phyloP scores from a whole-genome alignment of 2,888 invertebrate species.

The Trachelus stipa region DNA sequence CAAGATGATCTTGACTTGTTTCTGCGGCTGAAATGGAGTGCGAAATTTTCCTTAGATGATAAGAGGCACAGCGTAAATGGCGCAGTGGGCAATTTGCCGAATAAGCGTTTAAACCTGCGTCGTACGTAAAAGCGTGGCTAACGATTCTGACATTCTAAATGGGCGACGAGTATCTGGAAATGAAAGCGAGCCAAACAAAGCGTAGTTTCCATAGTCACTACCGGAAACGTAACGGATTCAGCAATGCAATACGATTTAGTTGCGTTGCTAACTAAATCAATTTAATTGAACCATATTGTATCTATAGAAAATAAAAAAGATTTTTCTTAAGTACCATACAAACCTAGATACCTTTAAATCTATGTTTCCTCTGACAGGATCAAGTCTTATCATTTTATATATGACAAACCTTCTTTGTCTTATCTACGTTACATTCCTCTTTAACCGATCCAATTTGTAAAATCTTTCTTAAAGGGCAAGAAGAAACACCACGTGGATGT shows the following conservation, averaged over 20 bases:
- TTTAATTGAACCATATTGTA: not conserved
- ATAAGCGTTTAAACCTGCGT: not conserved
- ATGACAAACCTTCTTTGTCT: not conserved
- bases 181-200: slow-evolving; percentile 5
- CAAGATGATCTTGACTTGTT: not conserved
- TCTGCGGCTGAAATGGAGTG: not conserved
- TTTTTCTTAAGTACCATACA: not conserved
- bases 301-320: not conserved
- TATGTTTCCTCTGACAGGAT: not conserved
- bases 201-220: not conserved
- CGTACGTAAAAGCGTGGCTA: not conserved
- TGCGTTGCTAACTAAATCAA: not conserved
- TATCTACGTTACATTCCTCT: not conserved
- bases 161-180: not conserved
- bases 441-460: not conserved
- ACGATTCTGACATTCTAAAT: slow-evolving; percentile 2
- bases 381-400: not conserved
- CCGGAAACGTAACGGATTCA: not conserved
- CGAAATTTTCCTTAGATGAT: slow-evolving; percentile 18
- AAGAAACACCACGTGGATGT: slow-evolving; percentile 20
- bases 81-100: slow-evolving; percentile 51
- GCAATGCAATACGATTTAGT: not conserved
- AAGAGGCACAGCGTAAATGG: slow-evolving; percentile 16
- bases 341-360: too few species aligned
- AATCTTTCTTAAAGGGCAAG: not conserved